Evolutionary conservation across 1,140 invertebrate species (phyloP).

Genomic region (Zaprionus vittiger): DNA sequence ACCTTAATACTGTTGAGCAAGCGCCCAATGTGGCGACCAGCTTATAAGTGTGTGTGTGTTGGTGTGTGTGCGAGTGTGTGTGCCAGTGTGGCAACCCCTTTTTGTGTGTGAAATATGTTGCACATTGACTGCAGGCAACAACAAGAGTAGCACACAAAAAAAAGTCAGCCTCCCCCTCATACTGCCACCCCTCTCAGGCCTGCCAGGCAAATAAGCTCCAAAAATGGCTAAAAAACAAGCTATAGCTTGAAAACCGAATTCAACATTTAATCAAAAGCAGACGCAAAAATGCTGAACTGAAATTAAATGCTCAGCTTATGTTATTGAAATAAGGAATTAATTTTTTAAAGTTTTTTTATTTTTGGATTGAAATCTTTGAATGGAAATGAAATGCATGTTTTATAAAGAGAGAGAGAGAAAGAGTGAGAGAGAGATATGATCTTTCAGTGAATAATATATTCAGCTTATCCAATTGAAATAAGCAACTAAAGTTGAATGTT

Average conservation of each 20-base stretch:
- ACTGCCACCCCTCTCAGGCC: too few relatives aligned
- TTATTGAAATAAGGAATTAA: too few relatives aligned
- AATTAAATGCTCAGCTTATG: too few relatives aligned
- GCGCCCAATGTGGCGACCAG: constrained; percentile 29
- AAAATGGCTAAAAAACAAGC: neutral
- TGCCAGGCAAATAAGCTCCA: constrained; percentile 8
- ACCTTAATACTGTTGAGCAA: constrained; percentile 65
- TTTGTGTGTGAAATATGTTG: constrained; percentile 37
- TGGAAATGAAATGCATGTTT: too few relatives aligned
- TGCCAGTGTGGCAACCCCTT: constrained; percentile 12
- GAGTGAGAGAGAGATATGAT: too few relatives aligned
- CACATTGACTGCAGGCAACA: constrained; percentile 17
- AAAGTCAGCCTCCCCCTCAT: neutral
- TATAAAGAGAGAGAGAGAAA: too few relatives aligned
- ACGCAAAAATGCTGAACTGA: neutral
- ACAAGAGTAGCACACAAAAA: constrained; percentile 16
- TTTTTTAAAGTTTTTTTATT: too few relatives aligned
- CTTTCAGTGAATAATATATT: too few relatives aligned
- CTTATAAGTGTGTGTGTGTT: constrained; percentile 11
- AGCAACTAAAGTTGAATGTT: too few relatives aligned
- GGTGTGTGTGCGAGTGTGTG: constrained; percentile 13
- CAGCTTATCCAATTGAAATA: too few relatives aligned
- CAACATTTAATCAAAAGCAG: constrained; percentile 5
- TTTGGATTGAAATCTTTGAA: too few relatives aligned
- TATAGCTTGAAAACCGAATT: neutral